A percentile compares a stretch with the other conserved stretches of the same genome.
Conservation (phyloP, 1,140 invertebrate genomes). For the Musca domestica region DNA sequence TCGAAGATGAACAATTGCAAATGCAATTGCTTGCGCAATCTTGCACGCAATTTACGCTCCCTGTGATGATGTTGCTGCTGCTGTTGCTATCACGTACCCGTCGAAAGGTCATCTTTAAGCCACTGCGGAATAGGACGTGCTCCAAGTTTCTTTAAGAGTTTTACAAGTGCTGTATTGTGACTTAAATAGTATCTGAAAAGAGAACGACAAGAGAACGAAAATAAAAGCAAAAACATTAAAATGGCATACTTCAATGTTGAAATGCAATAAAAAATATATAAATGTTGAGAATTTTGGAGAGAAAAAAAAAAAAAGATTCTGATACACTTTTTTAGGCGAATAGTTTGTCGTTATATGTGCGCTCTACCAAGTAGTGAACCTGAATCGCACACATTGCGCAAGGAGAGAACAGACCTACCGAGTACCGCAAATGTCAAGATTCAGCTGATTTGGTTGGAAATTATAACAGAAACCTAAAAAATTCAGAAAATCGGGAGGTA, state of each 20-base stretch:
- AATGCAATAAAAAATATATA: neutral
- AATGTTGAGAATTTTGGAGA: neutral
- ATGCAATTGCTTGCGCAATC: conserved; percentile 51
- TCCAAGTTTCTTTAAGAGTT: conserved; percentile 82
- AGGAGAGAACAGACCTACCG: no score
- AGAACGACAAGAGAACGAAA: conserved; percentile 26
- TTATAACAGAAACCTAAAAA: no score
- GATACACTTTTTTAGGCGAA: no score
- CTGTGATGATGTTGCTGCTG: conserved; percentile 27
- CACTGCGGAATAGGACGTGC: conserved; percentile 82
- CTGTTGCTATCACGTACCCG: conserved; percentile 47
- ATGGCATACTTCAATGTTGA: conserved; percentile 1
- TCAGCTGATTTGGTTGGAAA: no score
- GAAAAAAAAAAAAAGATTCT: neutral
- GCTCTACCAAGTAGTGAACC: no score
- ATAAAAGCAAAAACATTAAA: conserved; percentile 8
- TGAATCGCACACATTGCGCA: no score
- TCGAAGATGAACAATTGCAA: conserved; percentile 29
- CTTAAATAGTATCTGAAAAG: conserved; percentile 79
- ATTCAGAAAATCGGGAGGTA: no score
- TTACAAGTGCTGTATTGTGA: conserved; percentile 91
- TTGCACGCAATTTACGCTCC: conserved; percentile 46
- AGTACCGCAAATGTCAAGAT: no score
- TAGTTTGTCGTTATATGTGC: no score
- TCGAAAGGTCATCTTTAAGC: conserved; percentile 84